phyloP scores from a whole-genome alignment of 1,140 invertebrate species.

The Drosophila melanica region DNA sequence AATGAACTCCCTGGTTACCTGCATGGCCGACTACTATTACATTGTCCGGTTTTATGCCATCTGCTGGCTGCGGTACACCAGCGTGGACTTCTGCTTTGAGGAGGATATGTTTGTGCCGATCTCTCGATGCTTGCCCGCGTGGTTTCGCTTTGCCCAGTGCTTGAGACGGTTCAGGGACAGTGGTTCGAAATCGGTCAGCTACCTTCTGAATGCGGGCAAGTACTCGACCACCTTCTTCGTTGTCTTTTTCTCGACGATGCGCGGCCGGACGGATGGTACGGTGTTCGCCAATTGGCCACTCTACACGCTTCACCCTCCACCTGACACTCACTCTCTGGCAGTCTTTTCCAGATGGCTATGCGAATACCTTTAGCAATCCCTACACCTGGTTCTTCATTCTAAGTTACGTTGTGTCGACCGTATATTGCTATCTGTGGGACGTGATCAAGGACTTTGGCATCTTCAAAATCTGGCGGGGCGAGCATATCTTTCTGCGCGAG shows the following conservation, averaged over 20 bases:
- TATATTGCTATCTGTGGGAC: slow-evolving; percentile 96
- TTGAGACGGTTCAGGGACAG: slow-evolving; percentile 88
- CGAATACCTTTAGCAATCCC: slow-evolving; percentile 87
- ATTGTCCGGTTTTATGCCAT: slow-evolving; percentile 88
- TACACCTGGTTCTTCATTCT: slow-evolving; percentile 92
- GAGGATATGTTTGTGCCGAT: slow-evolving; percentile 85
- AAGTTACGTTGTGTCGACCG: slow-evolving; percentile 90
- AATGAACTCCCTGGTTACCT: slow-evolving; percentile 91
- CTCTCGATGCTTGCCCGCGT: slow-evolving; percentile 91
- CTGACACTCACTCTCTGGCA: slow-evolving; percentile 42
- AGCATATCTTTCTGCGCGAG: slow-evolving; percentile 90
- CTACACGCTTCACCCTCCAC: not conserved
- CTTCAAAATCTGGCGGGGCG: slow-evolving; percentile 91
- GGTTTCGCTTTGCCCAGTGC: slow-evolving; percentile 95
- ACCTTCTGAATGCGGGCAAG: slow-evolving; percentile 92
- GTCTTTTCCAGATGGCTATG: slow-evolving; percentile 85
- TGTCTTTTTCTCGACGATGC: slow-evolving; percentile 85
- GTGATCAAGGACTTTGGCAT: slow-evolving; percentile 98
- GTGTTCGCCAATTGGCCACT: no score
- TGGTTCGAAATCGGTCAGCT: slow-evolving; percentile 88
- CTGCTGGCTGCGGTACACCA: slow-evolving; percentile 84
- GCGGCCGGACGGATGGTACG: slow-evolving; percentile 51
- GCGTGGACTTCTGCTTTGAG: slow-evolving; percentile 69
- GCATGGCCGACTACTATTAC: slow-evolving; percentile 92
- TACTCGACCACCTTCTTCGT: slow-evolving; percentile 93